Base-by-base conservation (phyloP, 2,888 invertebrate genomes). In the Ferdinandea cuprea region DNA sequence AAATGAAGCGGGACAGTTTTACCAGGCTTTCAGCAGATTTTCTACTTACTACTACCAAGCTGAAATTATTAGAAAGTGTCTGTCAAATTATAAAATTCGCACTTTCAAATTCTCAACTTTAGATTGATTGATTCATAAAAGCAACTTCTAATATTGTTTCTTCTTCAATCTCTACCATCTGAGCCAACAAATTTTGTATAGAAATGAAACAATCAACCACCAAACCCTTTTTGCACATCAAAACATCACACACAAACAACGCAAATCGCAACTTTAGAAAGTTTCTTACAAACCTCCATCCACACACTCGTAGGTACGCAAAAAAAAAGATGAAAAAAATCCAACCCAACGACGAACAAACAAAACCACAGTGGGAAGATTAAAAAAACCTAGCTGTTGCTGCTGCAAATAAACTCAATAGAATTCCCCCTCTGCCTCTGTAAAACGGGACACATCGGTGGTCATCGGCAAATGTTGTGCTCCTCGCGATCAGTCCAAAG, bases 321-420 rank as follows among this genome's bases (percentile, higher is more conserved):
- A 52, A 66, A 52, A 28, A 50, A 66, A 61, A 66, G 35, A 52
- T 66, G 4, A n/a, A 3, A 28, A 30, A 13, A 65, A 65, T 25
- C 13, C 25, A 25, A 15, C 30, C 19, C n/a, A n/a, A 32, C 13
- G 28, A 65, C n/a, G 52, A 52, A 15, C 15, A 58, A 19, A 25
- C 48, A 17, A 25, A 48, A 50, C 42, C 42, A 13, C 37, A 61
- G 52, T 72, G 72, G 52, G 72, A 63, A 72, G 72, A 71, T 72
- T 61, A 72, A 28, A 54, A 7, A 63, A 63, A 72, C 44, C n/a
- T n/a, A n/a, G n/a, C n/a, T n/a, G n/a, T n/a, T n/a, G n/a, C 28
- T 52, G 72, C 19, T 54, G 42, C 72, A 52, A 72, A 72, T 63
- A 44, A 72, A 72, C 54, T 61, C 35, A 72, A 72, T 72, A 54